Evolutionary conservation across 2,888 invertebrate species (phyloP).

Genomic region (Thera britannica): DNA sequence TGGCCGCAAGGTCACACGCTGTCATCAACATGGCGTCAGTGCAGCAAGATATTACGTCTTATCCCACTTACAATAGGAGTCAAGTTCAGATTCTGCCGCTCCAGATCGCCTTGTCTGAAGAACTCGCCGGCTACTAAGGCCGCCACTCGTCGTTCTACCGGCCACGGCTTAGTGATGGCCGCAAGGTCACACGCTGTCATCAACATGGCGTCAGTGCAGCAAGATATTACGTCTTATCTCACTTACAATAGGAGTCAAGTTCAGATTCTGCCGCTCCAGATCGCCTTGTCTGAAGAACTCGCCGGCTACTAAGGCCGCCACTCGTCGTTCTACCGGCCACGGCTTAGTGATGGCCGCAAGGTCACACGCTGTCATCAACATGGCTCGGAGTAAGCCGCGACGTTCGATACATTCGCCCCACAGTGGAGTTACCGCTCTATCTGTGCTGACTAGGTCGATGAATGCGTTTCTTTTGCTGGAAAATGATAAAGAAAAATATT

Average conservation of each 20-base stretch:
- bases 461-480: constrained; percentile 94
- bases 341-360: constrained; percentile 97
- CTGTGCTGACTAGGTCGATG: constrained; percentile 87
- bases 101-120: constrained; percentile 96
- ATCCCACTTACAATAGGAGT: constrained; percentile 92
- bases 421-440: constrained; percentile 67
- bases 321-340: constrained; percentile 95
- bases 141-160: constrained; percentile 95
- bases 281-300: constrained; percentile 98
- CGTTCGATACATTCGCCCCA: constrained; percentile 91
- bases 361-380: constrained; percentile 98
- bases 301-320: constrained; percentile 95
- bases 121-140: constrained; percentile 96
- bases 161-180: constrained; percentile 98
- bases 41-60: background rate
- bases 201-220: constrained; percentile 58
- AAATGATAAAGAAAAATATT: constrained; percentile 15
- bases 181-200: constrained; percentile 97
- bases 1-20: constrained; percentile 96
- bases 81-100: constrained; percentile 94
- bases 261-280: constrained; percentile 94
- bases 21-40: constrained; percentile 92
- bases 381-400: constrained; percentile 92
- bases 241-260: constrained; percentile 95
- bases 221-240: background rate